phyloP scores from a whole-genome alignment of 1,140 invertebrate species.

The Drosophila pseudoananassae region DNA sequence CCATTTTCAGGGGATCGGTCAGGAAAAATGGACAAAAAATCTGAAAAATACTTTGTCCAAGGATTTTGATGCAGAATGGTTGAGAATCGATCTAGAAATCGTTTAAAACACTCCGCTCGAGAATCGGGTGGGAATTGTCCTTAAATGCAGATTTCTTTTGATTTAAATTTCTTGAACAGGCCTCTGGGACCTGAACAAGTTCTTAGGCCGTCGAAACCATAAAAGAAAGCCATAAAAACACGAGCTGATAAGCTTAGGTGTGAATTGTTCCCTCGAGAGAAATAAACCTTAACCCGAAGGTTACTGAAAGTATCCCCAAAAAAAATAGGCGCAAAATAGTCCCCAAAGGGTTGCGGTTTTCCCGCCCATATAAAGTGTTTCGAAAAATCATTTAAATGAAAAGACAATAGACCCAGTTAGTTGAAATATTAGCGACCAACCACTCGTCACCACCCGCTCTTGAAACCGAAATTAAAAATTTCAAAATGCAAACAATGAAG shows the following conservation, averaged over 20 bases:
- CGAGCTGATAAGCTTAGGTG: not conserved
- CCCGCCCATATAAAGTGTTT: too few species aligned
- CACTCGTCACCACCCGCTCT: slow-evolving; percentile 6
- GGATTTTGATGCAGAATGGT: too few species aligned
- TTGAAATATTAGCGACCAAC: not conserved
- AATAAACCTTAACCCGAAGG: not conserved
- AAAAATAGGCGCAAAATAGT: too few species aligned
- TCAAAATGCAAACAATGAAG: slow-evolving; percentile 16
- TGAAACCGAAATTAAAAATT: slow-evolving; percentile 16
- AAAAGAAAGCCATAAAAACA: not conserved
- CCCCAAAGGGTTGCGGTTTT: not conserved
- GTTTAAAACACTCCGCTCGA: too few species aligned
- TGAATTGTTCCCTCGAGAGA: not conserved
- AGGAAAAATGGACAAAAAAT: too few species aligned
- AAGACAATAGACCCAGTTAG: not conserved
- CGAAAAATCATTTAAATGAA: too few species aligned
- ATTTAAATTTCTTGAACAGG: not conserved
- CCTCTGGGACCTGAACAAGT: not conserved
- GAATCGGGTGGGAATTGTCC: too few species aligned
- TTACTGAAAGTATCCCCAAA: too few species aligned
- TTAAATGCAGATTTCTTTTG: not conserved
- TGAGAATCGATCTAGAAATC: too few species aligned
- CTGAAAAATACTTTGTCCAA: too few species aligned
- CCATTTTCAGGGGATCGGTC: too few species aligned
- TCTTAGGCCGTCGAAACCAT: not conserved